phyloP scores from a whole-genome alignment of 2,888 invertebrate species.

The Pristionchus mayeri region DNA sequence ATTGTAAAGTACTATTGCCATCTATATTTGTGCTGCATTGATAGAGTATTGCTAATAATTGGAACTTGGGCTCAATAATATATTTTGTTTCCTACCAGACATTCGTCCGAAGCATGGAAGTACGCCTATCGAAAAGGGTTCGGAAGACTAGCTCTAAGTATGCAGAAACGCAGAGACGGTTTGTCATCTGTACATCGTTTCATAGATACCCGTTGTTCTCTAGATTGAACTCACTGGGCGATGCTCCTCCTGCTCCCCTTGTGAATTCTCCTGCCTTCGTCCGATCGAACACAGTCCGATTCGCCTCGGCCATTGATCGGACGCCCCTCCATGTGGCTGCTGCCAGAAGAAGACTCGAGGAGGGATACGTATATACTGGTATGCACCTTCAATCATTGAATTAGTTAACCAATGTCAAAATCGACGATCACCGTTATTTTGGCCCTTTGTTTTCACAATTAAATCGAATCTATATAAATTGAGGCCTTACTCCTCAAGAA shows the following conservation, averaged over 20 bases:
- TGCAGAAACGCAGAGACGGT: not conserved
- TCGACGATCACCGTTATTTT: too few species aligned
- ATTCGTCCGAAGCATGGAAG: slow-evolving; percentile 29
- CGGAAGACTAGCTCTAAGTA: not conserved
- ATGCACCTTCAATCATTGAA: not conserved
- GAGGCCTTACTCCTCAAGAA: slow-evolving; percentile 12
- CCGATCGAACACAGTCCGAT: not conserved
- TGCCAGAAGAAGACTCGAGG: slow-evolving; percentile 22
- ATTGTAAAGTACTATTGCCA: too few species aligned
- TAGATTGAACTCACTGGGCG: not conserved
- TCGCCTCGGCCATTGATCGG: not conserved
- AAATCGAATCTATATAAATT: not conserved
- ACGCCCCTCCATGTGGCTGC: slow-evolving; percentile 25
- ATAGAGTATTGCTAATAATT: too few species aligned
- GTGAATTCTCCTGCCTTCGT: slow-evolving; percentile 17
- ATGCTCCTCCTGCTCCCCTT: not conserved
- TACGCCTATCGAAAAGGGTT: slow-evolving; percentile 1
- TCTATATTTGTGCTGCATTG: too few species aligned
- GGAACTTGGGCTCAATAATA: too few species aligned
- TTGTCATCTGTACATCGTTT: not conserved
- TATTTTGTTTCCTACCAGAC: slow-evolving; percentile 14
- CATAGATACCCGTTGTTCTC: not conserved
- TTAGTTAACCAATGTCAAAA: too few species aligned
- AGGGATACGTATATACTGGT: slow-evolving; percentile 43
- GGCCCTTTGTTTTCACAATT: too few species aligned